phyloP scores from a whole-genome alignment of 2,888 invertebrate species.

The Hymenopus coronatus region DNA sequence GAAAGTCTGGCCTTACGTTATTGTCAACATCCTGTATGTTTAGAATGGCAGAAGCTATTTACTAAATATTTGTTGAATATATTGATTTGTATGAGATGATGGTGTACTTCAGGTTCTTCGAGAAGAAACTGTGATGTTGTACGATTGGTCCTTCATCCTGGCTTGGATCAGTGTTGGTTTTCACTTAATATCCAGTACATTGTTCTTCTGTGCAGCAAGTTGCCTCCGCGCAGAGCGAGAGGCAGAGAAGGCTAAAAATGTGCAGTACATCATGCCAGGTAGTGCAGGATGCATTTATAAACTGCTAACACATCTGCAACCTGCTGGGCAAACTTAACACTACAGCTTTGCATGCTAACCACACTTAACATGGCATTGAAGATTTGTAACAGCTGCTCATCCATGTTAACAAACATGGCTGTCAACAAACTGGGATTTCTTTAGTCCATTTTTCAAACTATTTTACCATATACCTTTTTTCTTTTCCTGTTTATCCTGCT shows the following conservation, averaged over 20 bases:
- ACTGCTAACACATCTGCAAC: not conserved
- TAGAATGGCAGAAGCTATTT: not conserved
- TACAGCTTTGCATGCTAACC: too few species aligned
- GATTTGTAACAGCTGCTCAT: too few species aligned
- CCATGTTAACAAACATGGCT: too few species aligned
- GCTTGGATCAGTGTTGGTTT: constrained; percentile 80
- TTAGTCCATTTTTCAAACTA: too few species aligned
- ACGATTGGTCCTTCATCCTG: constrained; percentile 84
- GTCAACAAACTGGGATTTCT: too few species aligned
- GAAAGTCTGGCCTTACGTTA: too few species aligned
- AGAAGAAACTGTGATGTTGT: constrained; percentile 68
- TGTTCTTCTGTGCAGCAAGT: constrained; percentile 77
- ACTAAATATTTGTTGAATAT: not conserved
- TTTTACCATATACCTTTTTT: too few species aligned
- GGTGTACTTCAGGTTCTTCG: constrained; percentile 58
- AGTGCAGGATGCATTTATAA: not conserved
- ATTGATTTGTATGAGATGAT: not conserved
- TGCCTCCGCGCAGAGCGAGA: constrained; percentile 75
- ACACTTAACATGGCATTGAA: too few species aligned
- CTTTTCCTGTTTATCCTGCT: too few species aligned
- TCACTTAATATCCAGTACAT: constrained; percentile 68
- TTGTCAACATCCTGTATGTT: too few species aligned
- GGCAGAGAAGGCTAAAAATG: constrained; percentile 70
- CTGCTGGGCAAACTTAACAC: too few species aligned
- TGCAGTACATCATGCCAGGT: constrained; percentile 91